Base-by-base conservation (phyloP, 2,113 vertebrate genomes). In the Takifugu flavidus region DNA sequence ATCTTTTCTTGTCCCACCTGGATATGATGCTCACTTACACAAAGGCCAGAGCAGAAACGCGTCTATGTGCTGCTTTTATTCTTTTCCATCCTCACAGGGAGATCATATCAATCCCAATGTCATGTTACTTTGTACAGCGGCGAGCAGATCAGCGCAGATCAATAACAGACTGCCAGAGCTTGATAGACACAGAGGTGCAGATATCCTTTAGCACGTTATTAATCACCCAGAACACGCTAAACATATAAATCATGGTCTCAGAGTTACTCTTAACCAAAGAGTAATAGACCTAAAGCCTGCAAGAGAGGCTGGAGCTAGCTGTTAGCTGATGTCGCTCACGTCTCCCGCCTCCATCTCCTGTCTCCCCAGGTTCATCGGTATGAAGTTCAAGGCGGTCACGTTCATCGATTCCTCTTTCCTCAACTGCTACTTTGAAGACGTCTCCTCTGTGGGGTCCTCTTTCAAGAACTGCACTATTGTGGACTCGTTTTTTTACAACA, bases 361-460 rank as follows among this genome's bases (percentile, higher is more conserved):
- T 25, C 31, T 54, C 1, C 7, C 8, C 91, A 99, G 97, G 83
- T 99, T 99, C 58, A 74, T 91, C 56, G 83, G 86, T 53, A 96
- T 99, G 94, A 98, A 94, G 84, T 93, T 99, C 86, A 99, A 95
- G 86, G 90, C 94, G 0, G 94, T 98, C 74, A 95, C 90, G 0
- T 99, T 98, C 85, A 91, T 98, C 82, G 92, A 98, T 79, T 95
- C 94, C 0, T 89, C 93, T 25, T 99, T 99, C 87, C 86, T 94
- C 82, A 92, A 90, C 72, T 98, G 97, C 83, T 87, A 89, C 42
- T 98, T 99, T 85, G 94, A 98, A 61, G 93, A 98, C 14, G 92
- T 98, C 52, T 94, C 96, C 62, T 94, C 97, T 0, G 72, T 96
- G 45, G 94, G 93, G 15, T 95, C 94, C 25, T 94, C 91, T 84